A percentile compares a stretch with the other conserved stretches of the same genome.
Evolutionary conservation across 2,113 vertebrate species (phyloP).

Genomic region (Notothenia rossii): DNA sequence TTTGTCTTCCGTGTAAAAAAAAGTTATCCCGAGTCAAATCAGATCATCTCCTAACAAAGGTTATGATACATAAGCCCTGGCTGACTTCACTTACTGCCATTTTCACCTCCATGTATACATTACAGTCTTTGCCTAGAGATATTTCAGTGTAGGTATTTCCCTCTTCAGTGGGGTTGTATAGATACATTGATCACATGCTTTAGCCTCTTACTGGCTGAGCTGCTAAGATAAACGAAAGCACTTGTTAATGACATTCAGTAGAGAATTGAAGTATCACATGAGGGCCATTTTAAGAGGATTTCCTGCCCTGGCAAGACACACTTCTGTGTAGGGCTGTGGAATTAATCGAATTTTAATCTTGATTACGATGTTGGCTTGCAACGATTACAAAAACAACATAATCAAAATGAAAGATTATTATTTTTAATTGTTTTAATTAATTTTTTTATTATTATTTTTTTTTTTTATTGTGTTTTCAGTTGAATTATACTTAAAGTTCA

Average conservation of each 20-base stretch:
- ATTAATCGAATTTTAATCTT: too few species aligned
- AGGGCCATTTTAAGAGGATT: neutral
- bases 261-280: neutral
- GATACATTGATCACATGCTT: neutral
- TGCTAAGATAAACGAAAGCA: neutral
- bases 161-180: neutral
- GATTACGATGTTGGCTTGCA: too few species aligned
- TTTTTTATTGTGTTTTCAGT: too few species aligned
- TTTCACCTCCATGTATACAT: neutral
- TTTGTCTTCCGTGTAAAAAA: neutral
- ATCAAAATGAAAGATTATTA: too few species aligned
- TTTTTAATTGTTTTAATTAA: too few species aligned
- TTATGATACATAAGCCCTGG: neutral
- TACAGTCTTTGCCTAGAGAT: neutral
- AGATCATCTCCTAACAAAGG: neutral
- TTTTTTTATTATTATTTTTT: too few species aligned
- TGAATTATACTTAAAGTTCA: too few species aligned
- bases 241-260: neutral
- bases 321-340: too few species aligned
- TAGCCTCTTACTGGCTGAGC: neutral
- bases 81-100: neutral
- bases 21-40: neutral
- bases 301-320: neutral
- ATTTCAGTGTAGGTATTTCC: conserved; percentile 1
- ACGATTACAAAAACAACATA: too few species aligned